phyloP scores from a whole-genome alignment of 2,113 vertebrate species.

The Dipodomys merriami region DNA sequence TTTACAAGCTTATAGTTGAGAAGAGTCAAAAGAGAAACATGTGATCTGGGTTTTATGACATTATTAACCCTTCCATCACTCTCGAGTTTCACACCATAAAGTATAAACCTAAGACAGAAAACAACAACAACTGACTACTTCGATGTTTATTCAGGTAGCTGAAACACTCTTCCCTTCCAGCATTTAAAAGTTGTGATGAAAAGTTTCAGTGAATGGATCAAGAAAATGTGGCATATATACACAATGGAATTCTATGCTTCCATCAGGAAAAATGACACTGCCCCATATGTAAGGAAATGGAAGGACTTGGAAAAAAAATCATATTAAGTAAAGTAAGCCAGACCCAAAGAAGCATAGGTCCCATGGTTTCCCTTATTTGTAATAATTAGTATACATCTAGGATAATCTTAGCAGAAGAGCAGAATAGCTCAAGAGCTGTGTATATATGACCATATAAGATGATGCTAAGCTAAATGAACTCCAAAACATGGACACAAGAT shows the following conservation, averaged over 20 bases:
- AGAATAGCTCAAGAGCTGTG: no score
- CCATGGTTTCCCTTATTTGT: no score
- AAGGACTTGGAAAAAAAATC: background rate
- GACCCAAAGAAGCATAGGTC: no score
- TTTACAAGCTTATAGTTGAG: slow-evolving; percentile 21
- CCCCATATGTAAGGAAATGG: background rate
- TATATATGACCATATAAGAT: no score
- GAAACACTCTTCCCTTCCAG: background rate
- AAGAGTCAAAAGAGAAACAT: slow-evolving; percentile 22
- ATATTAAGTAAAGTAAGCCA: no score
- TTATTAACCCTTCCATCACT: background rate
- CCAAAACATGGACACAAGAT: no score
- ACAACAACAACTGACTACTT: background rate
- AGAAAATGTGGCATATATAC: no score
- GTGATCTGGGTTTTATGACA: background rate
- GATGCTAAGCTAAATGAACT: no score
- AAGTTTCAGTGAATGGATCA: background rate
- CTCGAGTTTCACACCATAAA: background rate
- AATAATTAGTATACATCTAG: no score
- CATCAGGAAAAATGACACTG: no score
- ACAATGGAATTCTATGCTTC: no score
- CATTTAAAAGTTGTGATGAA: background rate
- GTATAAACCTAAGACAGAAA: background rate
- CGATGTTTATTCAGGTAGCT: background rate
- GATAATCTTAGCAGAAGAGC: no score